A percentile compares a stretch with the other conserved stretches of the same genome.
Evolutionary conservation across 2,888 invertebrate species (phyloP).

Genomic region (Ditylenchus weischeri): DNA sequence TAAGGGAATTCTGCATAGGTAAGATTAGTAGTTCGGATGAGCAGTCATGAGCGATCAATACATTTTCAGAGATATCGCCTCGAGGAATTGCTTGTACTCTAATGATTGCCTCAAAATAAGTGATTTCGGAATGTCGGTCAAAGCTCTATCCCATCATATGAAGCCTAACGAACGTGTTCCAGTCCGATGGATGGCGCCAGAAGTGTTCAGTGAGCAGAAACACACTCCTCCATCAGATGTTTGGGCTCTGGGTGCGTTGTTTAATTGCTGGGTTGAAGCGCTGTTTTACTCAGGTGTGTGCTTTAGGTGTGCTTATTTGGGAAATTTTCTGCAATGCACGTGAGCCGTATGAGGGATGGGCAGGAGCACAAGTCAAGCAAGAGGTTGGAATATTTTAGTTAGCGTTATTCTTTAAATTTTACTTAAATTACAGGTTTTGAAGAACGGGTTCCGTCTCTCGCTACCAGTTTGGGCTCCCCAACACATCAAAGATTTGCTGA

Average conservation of each 20-base stretch:
- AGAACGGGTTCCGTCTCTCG: constrained; percentile 11
- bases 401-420: not conserved
- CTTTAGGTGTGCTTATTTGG: constrained; percentile 20
- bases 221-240: constrained; percentile 6
- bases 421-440: constrained; percentile 2
- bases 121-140: constrained; percentile 21
- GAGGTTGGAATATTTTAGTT: constrained; percentile 1
- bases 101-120: constrained; percentile 14
- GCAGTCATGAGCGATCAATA: not conserved
- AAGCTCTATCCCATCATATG: constrained; percentile 1
- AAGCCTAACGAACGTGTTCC: constrained; percentile 11
- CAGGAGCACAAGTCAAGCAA: constrained; percentile 3
- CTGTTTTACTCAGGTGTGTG: not conserved
- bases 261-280: not conserved
- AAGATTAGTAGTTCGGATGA: not conserved
- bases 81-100: constrained; percentile 21
- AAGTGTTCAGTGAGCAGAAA: constrained; percentile 12
- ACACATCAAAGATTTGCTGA: constrained; percentile 1
- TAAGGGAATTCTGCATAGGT: constrained; percentile 16
- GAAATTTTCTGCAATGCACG: constrained; percentile 21
- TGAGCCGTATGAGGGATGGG: constrained; percentile 14
- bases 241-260: constrained; percentile 1
- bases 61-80: constrained; percentile 14
- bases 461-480: constrained; percentile 18
- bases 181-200: constrained; percentile 19